These are phyloP conservation scores for Tyrannus savana DNA, from an alignment of 2,113 vertebrate genomes.

Conservation along the genomic window DNA sequence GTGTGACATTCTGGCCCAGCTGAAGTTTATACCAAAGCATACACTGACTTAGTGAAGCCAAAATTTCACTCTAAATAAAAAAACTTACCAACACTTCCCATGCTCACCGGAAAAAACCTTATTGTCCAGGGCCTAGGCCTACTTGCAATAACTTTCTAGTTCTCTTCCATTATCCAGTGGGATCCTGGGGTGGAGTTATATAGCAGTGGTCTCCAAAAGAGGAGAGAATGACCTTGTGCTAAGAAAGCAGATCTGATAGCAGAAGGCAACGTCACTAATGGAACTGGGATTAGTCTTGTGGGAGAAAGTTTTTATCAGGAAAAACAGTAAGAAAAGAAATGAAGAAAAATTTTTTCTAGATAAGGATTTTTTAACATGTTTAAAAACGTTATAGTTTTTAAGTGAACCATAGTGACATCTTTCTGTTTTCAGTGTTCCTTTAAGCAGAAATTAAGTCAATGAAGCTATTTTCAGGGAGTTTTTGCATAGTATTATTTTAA, in stretches of 20 bases:
- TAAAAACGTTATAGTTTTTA: not conserved
- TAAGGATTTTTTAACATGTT: not conserved
- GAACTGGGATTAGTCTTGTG: not conserved
- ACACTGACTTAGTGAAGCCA: not conserved
- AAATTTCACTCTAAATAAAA: not conserved
- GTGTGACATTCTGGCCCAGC: not conserved
- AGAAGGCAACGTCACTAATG: not conserved
- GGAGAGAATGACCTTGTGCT: not conserved
- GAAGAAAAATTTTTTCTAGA: not conserved
- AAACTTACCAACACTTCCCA: not conserved
- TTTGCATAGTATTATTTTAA: not conserved
- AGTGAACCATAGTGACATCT: not conserved
- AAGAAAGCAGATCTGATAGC: not conserved
- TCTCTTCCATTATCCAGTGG: not conserved
- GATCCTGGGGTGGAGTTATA: not conserved
- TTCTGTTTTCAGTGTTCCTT: not conserved
- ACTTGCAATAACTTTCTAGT: not conserved
- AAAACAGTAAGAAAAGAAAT: not conserved
- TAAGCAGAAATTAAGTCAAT: not conserved
- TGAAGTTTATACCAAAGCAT: not conserved
- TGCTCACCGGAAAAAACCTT: not conserved
- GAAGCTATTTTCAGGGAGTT: not conserved
- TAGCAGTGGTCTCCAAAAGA: not conserved
- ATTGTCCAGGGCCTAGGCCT: not conserved
- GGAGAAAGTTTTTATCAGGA: not conserved